Conservation (phyloP, 2,888 invertebrate species). For the Tricholauxania praeusta region DNA sequence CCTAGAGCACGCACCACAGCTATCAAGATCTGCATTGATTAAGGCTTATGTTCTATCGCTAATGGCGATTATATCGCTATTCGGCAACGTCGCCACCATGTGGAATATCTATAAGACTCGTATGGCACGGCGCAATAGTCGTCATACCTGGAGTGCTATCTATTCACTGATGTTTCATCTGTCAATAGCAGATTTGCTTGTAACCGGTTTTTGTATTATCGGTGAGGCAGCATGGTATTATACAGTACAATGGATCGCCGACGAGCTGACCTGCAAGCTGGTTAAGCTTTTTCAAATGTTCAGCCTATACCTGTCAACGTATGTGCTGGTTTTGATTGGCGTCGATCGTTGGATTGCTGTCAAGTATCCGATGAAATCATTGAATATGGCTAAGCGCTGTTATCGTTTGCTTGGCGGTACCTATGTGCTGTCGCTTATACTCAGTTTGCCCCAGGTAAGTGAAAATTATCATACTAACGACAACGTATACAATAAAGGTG, state of each 20-base stretch:
- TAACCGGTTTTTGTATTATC: conserved; percentile 83
- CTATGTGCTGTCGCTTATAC: conserved; percentile 80
- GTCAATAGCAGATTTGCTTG: conserved; percentile 85
- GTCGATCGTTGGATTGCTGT: conserved; percentile 86
- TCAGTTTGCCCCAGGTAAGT: conserved; percentile 86
- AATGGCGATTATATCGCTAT: conserved; percentile 79
- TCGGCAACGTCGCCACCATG: conserved; percentile 82
- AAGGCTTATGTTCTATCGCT: conserved; percentile 76
- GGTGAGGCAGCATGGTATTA: conserved; percentile 86
- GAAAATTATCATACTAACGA: too few relatives aligned
- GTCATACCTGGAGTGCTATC: conserved; percentile 78
- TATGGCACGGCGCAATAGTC: conserved; percentile 70
- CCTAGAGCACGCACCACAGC: conserved; percentile 76
- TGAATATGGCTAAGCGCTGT: conserved; percentile 77
- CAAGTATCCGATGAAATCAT: conserved; percentile 81
- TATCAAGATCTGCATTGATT: conserved; percentile 74
- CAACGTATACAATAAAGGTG: too few relatives aligned
- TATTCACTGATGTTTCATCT: conserved; percentile 84
- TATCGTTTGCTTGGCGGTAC: conserved; percentile 76
- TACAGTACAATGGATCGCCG: conserved; percentile 84
- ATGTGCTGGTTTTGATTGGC: conserved; percentile 84
- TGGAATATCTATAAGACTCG: conserved; percentile 79
- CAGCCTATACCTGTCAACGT: conserved; percentile 84
- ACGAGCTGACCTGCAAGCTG: conserved; percentile 81
- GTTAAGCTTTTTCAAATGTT: conserved; percentile 87